phyloP scores from a whole-genome alignment of 2,113 vertebrate genomes.

The Gnathonemus echidnorhynchus region DNA sequence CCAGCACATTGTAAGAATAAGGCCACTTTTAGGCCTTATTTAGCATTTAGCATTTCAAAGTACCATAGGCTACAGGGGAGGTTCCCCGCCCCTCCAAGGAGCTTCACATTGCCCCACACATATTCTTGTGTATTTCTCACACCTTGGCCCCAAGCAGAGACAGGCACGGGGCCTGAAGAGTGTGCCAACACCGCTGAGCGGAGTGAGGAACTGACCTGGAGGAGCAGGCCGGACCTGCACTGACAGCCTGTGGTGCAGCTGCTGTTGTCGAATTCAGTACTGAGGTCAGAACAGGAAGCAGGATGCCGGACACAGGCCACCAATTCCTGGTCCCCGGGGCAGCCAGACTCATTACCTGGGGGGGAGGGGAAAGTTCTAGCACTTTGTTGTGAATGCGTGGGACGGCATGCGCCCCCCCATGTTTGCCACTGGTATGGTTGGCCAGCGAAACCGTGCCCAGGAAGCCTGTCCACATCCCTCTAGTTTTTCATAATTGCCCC shows the following conservation, averaged over 20 bases:
- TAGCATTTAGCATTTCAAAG: neutral
- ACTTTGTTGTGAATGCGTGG: neutral
- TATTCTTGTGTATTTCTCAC: neutral
- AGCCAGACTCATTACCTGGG: conserved; percentile 45
- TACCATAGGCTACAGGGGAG: neutral
- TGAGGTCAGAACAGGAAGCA: conserved; percentile 66
- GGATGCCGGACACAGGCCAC: conserved; percentile 55
- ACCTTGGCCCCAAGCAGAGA: neutral
- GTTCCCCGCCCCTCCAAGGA: neutral
- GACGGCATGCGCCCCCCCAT: neutral
- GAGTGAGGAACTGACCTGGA: conserved; percentile 55
- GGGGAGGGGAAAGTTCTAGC: neutral
- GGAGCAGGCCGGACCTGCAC: conserved; percentile 54
- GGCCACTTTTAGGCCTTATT: neutral
- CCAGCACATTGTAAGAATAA: neutral
- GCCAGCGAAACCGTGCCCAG: neutral
- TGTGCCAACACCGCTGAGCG: neutral
- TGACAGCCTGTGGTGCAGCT: conserved; percentile 72
- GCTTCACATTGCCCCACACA: neutral
- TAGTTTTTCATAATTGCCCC: neutral
- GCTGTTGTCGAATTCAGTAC: conserved; percentile 11
- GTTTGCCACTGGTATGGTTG: neutral
- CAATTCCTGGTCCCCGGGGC: conserved; percentile 67
- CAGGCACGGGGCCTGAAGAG: neutral
- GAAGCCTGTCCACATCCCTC: neutral